Percentiles rank a stretch among this genome's conserved stretches.
Conservation (phyloP, 1,140 invertebrate genomes). For the Zaprionus tsacasi region DNA sequence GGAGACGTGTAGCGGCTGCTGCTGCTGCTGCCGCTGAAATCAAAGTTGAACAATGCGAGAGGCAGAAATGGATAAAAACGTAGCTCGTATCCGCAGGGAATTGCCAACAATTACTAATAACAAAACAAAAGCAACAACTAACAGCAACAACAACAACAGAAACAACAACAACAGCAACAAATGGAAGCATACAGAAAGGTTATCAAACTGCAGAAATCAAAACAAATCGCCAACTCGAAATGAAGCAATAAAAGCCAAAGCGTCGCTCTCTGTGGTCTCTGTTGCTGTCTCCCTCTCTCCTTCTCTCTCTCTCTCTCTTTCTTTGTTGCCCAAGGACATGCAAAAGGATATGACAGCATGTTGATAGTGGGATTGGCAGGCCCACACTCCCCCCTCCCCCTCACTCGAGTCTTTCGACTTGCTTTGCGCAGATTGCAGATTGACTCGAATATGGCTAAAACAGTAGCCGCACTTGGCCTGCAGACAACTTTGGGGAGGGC, state of each 20-base stretch:
- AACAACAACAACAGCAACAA: slow-evolving; percentile 24
- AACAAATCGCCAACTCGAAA: slow-evolving; percentile 75
- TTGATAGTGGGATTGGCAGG: slow-evolving; percentile 65
- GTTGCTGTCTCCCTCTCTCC: neutral
- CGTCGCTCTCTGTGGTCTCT: slow-evolving; percentile 47
- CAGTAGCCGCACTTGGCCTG: slow-evolving; percentile 56
- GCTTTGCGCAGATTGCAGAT: slow-evolving; percentile 34
- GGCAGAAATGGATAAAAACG: slow-evolving; percentile 62
- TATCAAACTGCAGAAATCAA: slow-evolving; percentile 79
- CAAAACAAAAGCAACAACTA: slow-evolving; percentile 59
- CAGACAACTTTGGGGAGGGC: slow-evolving; percentile 22
- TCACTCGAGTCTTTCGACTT: slow-evolving; percentile 23
- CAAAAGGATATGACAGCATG: slow-evolving; percentile 77
- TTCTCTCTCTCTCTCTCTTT: slow-evolving; percentile 5
- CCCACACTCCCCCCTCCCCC: neutral
- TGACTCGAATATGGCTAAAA: slow-evolving; percentile 33
- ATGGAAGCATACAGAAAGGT: slow-evolving; percentile 64
- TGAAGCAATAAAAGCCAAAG: slow-evolving; percentile 78
- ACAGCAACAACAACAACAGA: slow-evolving; percentile 40
- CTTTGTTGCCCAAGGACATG: slow-evolving; percentile 70
- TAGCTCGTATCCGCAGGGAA: slow-evolving; percentile 71
- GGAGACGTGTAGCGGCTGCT: slow-evolving; percentile 24
- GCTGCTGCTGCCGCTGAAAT: slow-evolving; percentile 31
- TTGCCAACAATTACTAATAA: slow-evolving; percentile 77
- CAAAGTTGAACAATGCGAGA: slow-evolving; percentile 65